phyloP scores from a whole-genome alignment of 1,140 invertebrate genomes.

The Mamestra configurata region DNA sequence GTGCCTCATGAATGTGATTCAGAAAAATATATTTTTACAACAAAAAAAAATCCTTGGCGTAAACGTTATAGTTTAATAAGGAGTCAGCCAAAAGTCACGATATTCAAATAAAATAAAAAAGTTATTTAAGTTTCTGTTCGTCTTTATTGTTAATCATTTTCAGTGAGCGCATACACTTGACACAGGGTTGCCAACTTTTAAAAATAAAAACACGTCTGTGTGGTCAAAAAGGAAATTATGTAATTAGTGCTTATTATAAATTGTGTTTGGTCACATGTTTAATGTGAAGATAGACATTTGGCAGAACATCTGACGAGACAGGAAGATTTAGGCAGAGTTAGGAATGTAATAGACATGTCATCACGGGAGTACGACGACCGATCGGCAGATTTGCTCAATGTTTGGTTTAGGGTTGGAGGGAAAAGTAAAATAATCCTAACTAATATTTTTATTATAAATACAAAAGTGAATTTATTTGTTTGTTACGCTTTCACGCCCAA shows the following conservation, averaged over 20 bases:
- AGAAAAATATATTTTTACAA: not conserved
- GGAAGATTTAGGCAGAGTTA: slow-evolving; percentile 13
- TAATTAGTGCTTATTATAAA: slow-evolving; percentile 15
- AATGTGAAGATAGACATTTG: slow-evolving; percentile 21
- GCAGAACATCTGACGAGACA: slow-evolving; percentile 26
- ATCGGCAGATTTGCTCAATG: slow-evolving; percentile 21
- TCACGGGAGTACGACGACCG: slow-evolving; percentile 23
- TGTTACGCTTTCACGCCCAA: too few relatives aligned
- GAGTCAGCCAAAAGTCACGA: slow-evolving; percentile 8
- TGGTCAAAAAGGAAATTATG: slow-evolving; percentile 22
- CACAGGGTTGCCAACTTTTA: slow-evolving; percentile 45
- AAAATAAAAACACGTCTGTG: slow-evolving; percentile 30
- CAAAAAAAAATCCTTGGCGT: not conserved
- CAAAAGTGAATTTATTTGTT: too few relatives aligned
- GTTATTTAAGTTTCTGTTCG: slow-evolving; percentile 29
- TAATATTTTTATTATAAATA: too few relatives aligned
- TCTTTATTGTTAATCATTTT: slow-evolving; percentile 50
- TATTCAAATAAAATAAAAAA: slow-evolving; percentile 36
- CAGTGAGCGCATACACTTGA: slow-evolving; percentile 31
- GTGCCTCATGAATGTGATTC: not conserved
- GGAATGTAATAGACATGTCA: slow-evolving; percentile 32
- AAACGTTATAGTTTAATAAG: slow-evolving; percentile 25
- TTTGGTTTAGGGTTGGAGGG: slow-evolving; percentile 4
- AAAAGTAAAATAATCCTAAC: too few relatives aligned
- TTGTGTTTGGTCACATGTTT: slow-evolving; percentile 23